Conservation (phyloP, 2,888 invertebrate genomes). For the Ommatoiulus sabulosus region DNA sequence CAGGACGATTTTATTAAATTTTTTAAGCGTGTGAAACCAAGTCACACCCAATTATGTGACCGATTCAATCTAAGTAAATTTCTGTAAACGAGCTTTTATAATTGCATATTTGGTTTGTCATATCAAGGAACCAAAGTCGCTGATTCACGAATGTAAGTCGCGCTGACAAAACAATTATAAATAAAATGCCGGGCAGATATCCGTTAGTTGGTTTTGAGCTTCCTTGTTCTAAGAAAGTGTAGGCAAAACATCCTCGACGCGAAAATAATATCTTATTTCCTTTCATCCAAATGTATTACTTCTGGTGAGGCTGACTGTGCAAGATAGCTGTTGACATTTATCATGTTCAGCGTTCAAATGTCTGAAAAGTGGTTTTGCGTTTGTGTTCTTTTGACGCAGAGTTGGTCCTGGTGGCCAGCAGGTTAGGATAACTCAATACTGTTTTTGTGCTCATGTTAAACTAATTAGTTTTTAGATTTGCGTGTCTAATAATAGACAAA, state of each 20-base stretch:
- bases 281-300: background rate
- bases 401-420: background rate
- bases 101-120: too few relatives aligned
- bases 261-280: background rate
- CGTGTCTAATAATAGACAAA: too few relatives aligned
- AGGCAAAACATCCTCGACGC: background rate
- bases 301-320: background rate
- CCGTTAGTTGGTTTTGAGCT: background rate
- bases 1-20: too few relatives aligned
- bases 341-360: constrained; percentile 6
- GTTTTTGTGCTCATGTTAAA: too few relatives aligned
- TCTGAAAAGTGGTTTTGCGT: background rate
- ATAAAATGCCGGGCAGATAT: background rate
- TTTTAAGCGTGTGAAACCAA: too few relatives aligned
- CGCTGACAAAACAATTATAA: background rate
- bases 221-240: background rate
- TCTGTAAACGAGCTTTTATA: too few relatives aligned
- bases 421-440: too few relatives aligned
- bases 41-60: too few relatives aligned
- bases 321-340: background rate
- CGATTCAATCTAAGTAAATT: too few relatives aligned
- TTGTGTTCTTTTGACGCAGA: background rate
- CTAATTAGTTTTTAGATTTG: too few relatives aligned
- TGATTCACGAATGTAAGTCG: too few relatives aligned
- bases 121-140: too few relatives aligned